Conservation (phyloP, 1,140 invertebrate genomes). For the Camponotus floridanus region DNA sequence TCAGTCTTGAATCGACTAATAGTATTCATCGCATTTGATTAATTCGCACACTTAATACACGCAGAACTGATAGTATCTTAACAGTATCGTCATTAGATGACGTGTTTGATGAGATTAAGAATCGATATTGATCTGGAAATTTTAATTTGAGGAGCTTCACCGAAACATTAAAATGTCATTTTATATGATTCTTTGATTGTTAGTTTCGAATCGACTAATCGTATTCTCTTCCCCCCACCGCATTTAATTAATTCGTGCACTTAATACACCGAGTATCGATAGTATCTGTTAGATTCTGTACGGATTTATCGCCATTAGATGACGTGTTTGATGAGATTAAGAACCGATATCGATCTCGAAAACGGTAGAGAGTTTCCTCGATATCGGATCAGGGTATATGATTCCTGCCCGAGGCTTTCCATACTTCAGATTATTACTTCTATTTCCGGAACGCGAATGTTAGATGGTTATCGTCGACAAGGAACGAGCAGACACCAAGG, state of each 20-base stretch:
- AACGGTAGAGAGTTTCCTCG: slow-evolving; percentile 26
- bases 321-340: neutral
- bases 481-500: slow-evolving; percentile 75
- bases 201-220: neutral
- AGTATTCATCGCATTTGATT: neutral
- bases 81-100: neutral
- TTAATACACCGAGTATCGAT: neutral
- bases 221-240: neutral
- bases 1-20: slow-evolving; percentile 3
- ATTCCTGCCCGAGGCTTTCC: slow-evolving; percentile 44
- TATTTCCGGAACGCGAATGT: slow-evolving; percentile 67
- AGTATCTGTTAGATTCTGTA: neutral
- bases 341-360: slow-evolving; percentile 11
- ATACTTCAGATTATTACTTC: slow-evolving; percentile 63
- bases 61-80: neutral
- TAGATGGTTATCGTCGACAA: slow-evolving; percentile 67
- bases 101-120: neutral
- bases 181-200: neutral
- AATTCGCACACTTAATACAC: neutral
- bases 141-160: slow-evolving; percentile 36
- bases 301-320: neutral
- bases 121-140: slow-evolving; percentile 17
- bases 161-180: neutral
- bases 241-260: neutral
- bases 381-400: slow-evolving; percentile 39